phyloP scores from a whole-genome alignment of 1,140 invertebrate genomes.

The Heliconius melpomene region DNA sequence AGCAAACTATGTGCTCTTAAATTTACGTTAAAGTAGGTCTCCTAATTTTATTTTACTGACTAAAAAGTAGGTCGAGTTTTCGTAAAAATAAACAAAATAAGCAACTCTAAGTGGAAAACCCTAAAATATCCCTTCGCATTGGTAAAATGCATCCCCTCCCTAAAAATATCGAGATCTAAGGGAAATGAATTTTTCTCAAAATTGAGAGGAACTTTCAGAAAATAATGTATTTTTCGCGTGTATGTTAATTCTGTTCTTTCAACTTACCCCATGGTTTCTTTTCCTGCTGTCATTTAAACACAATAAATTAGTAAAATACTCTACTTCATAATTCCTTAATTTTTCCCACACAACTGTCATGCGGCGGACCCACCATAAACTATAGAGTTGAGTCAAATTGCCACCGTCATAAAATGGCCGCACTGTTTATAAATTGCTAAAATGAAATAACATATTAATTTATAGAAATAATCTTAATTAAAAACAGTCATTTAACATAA shows the following conservation, averaged over 20 bases:
- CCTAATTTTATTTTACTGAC: background rate
- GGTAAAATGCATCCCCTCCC: slow-evolving; percentile 79
- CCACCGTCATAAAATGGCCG: slow-evolving; percentile 27
- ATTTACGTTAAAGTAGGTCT: background rate
- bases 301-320: slow-evolving; percentile 69
- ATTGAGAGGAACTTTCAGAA: background rate
- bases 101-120: slow-evolving; percentile 44
- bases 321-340: slow-evolving; percentile 77
- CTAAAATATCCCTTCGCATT: slow-evolving; percentile 76
- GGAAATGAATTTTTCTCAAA: slow-evolving; percentile 49
- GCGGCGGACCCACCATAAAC: slow-evolving; percentile 62
- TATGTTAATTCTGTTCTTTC: background rate
- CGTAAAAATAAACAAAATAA: slow-evolving; percentile 33
- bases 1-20: background rate
- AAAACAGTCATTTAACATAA: background rate
- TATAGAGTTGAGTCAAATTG: slow-evolving; percentile 49
- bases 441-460: background rate
- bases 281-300: slow-evolving; percentile 84
- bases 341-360: slow-evolving; percentile 75
- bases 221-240: background rate
- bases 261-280: slow-evolving; percentile 84
- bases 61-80: background rate
- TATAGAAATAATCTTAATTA: background rate
- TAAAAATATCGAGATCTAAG: slow-evolving; percentile 70
- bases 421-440: background rate